Conservation (phyloP, 1,140 invertebrate genomes). For the Apis dorsata region DNA sequence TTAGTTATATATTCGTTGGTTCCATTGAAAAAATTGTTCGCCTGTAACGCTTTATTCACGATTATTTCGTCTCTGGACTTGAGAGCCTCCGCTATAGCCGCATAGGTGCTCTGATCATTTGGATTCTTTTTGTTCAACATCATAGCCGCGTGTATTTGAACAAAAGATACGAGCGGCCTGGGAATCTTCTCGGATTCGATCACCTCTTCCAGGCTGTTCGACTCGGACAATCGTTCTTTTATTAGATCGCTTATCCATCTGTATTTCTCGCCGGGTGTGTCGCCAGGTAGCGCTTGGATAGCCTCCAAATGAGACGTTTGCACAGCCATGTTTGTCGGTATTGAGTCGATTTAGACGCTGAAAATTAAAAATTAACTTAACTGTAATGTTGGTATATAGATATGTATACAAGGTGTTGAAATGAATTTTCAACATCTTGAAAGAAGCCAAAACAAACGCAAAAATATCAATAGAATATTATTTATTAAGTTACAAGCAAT, state of each 20-base stretch:
- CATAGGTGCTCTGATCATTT: background rate
- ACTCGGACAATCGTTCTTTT: background rate
- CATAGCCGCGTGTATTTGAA: slow-evolving; percentile 62
- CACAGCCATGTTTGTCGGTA: background rate
- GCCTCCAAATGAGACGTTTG: slow-evolving; percentile 58
- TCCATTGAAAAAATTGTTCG: slow-evolving; percentile 64
- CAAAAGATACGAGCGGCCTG: slow-evolving; percentile 47
- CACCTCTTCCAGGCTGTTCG: background rate
- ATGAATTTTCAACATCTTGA: too few relatives aligned
- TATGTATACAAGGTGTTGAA: too few relatives aligned
- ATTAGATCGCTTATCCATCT: slow-evolving; percentile 46
- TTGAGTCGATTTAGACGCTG: background rate
- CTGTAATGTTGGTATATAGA: too few relatives aligned
- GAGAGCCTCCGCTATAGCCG: slow-evolving; percentile 63
- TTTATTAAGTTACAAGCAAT: too few relatives aligned
- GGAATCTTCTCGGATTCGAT: slow-evolving; percentile 43
- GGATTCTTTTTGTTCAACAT: slow-evolving; percentile 31
- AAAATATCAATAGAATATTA: too few relatives aligned
- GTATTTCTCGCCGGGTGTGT: slow-evolving; percentile 64
- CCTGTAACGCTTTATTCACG: slow-evolving; percentile 65
- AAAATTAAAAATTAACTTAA: background rate
- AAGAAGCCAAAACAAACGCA: too few relatives aligned
- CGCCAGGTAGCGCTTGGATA: slow-evolving; percentile 69
- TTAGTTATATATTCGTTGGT: slow-evolving; percentile 51
- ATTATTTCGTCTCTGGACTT: slow-evolving; percentile 65